These are phyloP conservation scores for Hypsopygia costalis DNA, from an alignment of 2,888 invertebrate species.

Conservation along the genomic window DNA sequence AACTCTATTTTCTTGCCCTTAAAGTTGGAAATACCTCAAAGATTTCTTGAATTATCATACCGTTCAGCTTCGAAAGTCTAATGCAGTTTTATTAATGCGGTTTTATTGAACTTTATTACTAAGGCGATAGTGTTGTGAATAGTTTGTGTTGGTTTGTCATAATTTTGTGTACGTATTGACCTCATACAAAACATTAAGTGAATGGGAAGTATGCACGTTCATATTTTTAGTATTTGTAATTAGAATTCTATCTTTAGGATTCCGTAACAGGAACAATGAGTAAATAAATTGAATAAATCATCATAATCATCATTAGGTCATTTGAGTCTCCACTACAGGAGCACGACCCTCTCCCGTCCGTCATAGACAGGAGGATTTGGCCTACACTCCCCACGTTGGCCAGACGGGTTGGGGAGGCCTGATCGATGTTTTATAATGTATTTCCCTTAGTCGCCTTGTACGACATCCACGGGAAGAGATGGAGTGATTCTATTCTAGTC, in stretches of 20 bases:
- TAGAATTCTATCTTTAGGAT: neutral
- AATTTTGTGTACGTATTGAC: constrained; percentile 14
- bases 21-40: constrained; percentile 7
- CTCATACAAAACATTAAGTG: constrained; percentile 24
- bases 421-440: too few relatives aligned
- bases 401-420: too few relatives aligned
- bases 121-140: constrained; percentile 6
- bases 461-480: too few relatives aligned
- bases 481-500: too few relatives aligned
- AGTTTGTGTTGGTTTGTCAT: neutral
- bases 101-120: constrained; percentile 13
- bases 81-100: constrained; percentile 10
- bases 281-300: too few relatives aligned
- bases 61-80: constrained; percentile 19
- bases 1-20: constrained; percentile 1
- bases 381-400: too few relatives aligned
- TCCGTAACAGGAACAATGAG: too few relatives aligned
- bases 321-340: too few relatives aligned
- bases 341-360: too few relatives aligned
- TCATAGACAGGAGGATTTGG: too few relatives aligned
- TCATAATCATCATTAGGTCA: too few relatives aligned
- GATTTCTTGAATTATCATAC: neutral
- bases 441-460: too few relatives aligned
- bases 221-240: constrained; percentile 13
- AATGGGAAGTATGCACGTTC: constrained; percentile 19